These are phyloP conservation scores for Drosophila neotestacea DNA, from an alignment of 2,888 invertebrate genomes.

Conservation along the genomic window DNA sequence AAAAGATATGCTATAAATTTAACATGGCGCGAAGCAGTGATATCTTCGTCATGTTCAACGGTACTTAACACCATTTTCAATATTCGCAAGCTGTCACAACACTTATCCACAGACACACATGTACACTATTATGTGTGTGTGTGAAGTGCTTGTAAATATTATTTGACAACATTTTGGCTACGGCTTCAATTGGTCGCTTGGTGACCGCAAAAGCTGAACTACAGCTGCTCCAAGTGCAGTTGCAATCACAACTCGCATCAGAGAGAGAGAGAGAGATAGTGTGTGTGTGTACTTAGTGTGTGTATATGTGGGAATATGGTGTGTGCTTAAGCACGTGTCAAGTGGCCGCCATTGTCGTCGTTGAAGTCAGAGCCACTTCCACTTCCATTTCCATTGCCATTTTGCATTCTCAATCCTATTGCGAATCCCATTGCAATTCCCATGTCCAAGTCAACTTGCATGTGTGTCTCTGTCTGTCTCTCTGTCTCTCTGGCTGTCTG, in stretches of 20 bases:
- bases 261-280: neutral
- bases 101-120: slow-evolving; percentile 12
- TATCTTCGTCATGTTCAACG: slow-evolving; percentile 7
- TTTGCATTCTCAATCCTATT: slow-evolving; percentile 3
- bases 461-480: slow-evolving; percentile 33
- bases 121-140: neutral
- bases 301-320: slow-evolving; percentile 18
- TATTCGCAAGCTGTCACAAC: slow-evolving; percentile 23
- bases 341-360: slow-evolving; percentile 58
- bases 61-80: slow-evolving; percentile 30
- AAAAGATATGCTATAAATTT: slow-evolving; percentile 27
- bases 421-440: slow-evolving; percentile 12
- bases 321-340: slow-evolving; percentile 68
- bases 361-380: slow-evolving; percentile 19
- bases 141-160: slow-evolving; percentile 57
- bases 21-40: slow-evolving; percentile 8
- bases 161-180: slow-evolving; percentile 68
- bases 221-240: slow-evolving; percentile 29
- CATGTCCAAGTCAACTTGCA: slow-evolving; percentile 34
- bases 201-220: slow-evolving; percentile 57
- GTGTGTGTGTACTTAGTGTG: slow-evolving; percentile 3
- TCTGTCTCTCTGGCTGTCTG: neutral
- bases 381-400: slow-evolving; percentile 17
- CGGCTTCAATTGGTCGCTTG: slow-evolving; percentile 36
- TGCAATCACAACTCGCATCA: slow-evolving; percentile 10